A percentile compares a stretch with the other conserved stretches of the same genome.
Evolutionary conservation across 2,113 vertebrate species (phyloP).

Genomic region (Odontesthes bonariensis): DNA sequence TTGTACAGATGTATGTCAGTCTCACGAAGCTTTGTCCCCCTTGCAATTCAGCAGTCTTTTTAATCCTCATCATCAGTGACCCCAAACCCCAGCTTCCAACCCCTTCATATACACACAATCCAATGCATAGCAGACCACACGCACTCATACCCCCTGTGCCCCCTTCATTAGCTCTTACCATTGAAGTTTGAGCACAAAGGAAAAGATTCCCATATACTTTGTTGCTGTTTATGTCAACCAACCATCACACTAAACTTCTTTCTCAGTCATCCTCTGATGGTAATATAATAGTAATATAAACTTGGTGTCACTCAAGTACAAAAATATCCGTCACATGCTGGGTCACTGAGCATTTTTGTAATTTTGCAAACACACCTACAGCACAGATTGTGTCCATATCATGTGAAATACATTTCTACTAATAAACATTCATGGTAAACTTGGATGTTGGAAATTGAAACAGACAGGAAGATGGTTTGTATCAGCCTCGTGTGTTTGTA

Average conservation of each 20-base stretch:
- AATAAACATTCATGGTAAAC: conserved; percentile 40
- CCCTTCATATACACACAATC: conserved; percentile 55
- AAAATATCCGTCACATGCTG: conserved; percentile 20
- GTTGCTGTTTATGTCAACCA: conserved; percentile 62
- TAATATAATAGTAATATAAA: conserved; percentile 49
- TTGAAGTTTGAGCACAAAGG: conserved; percentile 47
- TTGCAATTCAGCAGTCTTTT: conserved; percentile 72
- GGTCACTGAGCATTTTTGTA: conserved; percentile 25
- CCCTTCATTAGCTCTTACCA: conserved; percentile 57
- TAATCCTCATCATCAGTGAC: conserved; percentile 80
- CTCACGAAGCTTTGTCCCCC: conserved; percentile 69
- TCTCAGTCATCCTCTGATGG: conserved; percentile 37
- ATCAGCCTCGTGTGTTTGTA: conserved; percentile 6
- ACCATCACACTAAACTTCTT: conserved; percentile 59
- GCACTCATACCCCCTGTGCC: conserved; percentile 50
- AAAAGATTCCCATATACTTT: conserved; percentile 44
- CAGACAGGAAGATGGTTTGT: conserved; percentile 57
- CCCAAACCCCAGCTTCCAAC: conserved; percentile 66
- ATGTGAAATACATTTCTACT: conserved; percentile 50
- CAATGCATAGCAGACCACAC: conserved; percentile 44
- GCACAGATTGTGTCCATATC: conserved; percentile 29
- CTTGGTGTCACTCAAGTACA: conserved; percentile 11
- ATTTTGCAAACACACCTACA: conserved; percentile 31
- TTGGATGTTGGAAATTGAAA: conserved; percentile 46
- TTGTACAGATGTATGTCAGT: conserved; percentile 60